A percentile compares a stretch with the other conserved stretches of the same genome.
These are phyloP conservation scores for Chrysina gloriosa DNA, from an alignment of 2,888 invertebrate genomes.

Conservation along the genomic window DNA sequence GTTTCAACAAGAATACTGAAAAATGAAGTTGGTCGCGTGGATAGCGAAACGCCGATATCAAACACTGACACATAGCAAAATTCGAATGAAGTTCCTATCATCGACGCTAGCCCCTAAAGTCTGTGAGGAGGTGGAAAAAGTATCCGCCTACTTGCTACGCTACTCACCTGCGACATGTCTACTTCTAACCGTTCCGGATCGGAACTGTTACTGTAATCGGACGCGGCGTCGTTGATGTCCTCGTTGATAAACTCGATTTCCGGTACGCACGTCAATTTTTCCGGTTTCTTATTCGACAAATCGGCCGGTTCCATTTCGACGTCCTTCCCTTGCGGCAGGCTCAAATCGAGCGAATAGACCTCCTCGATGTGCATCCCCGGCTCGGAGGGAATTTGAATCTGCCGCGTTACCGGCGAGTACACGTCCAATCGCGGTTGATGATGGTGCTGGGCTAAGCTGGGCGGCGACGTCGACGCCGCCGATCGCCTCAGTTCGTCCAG, in stretches of 20 bases:
- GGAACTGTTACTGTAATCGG: slow-evolving; percentile 76
- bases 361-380: background rate
- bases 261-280: slow-evolving; percentile 62
- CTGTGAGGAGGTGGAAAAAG: no score
- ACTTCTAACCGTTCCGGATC: slow-evolving; percentile 82
- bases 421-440: slow-evolving; percentile 41
- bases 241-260: slow-evolving; percentile 63
- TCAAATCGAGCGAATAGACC: slow-evolving; percentile 26
- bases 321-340: slow-evolving; percentile 40
- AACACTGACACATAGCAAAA: no score
- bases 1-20: no score
- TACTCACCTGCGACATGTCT: slow-evolving; percentile 70
- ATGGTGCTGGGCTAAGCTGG: background rate
- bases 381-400: slow-evolving; percentile 17
- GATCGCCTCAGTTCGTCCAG: background rate
- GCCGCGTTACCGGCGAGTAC: slow-evolving; percentile 23
- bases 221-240: slow-evolving; percentile 58
- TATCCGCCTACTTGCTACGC: no score
- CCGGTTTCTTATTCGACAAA: slow-evolving; percentile 61
- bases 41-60: no score
- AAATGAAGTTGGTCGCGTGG: no score
- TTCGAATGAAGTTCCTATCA: no score
- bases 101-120: no score
- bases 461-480: slow-evolving; percentile 32
- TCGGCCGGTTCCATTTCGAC: slow-evolving; percentile 60